Conservation (phyloP, 1,140 invertebrate species). For the Chrysoperla carnea region DNA sequence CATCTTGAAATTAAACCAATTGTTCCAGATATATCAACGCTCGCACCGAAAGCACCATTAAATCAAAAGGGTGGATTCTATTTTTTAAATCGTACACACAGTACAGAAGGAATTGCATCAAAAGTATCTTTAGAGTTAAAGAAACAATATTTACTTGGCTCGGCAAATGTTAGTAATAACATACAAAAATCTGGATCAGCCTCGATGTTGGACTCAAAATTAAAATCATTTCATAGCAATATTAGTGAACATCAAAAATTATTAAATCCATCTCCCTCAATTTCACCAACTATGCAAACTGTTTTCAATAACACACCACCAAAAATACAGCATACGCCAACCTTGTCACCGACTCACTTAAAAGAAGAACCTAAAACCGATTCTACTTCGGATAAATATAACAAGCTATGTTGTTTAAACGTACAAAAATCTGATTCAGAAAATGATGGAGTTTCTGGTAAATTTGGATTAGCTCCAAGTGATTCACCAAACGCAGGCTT, state of each 20-base stretch:
- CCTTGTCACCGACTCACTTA: conserved; percentile 19
- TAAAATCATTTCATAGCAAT: conserved; percentile 63
- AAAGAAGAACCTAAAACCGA: neutral
- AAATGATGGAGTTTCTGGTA: neutral
- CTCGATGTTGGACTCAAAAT: conserved; percentile 62
- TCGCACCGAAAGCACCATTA: conserved; percentile 18
- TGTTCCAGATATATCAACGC: conserved; percentile 18
- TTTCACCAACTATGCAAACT: conserved; percentile 56
- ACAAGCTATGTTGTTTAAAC: neutral
- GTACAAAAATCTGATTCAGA: neutral
- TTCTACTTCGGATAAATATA: neutral
- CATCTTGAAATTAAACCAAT: conserved; percentile 32
- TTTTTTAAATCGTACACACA: conserved; percentile 59
- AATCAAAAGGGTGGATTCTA: conserved; percentile 49
- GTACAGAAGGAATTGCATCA: conserved; percentile 68
- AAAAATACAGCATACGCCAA: conserved; percentile 5
- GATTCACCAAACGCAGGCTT: neutral
- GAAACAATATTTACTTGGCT: conserved; percentile 61
- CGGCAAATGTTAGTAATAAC: conserved; percentile 33
- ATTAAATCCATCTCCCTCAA: conserved; percentile 57
- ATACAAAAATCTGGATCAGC: conserved; percentile 72
- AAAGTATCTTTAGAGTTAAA: conserved; percentile 72
- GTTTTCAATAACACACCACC: conserved; percentile 33
- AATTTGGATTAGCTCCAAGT: neutral
- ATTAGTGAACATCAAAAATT: conserved; percentile 81